Percentiles rank a stretch among this genome's conserved stretches.
Evolutionary conservation across 2,888 invertebrate genomes (phyloP).

Genomic region (Stenodema calcarata): DNA sequence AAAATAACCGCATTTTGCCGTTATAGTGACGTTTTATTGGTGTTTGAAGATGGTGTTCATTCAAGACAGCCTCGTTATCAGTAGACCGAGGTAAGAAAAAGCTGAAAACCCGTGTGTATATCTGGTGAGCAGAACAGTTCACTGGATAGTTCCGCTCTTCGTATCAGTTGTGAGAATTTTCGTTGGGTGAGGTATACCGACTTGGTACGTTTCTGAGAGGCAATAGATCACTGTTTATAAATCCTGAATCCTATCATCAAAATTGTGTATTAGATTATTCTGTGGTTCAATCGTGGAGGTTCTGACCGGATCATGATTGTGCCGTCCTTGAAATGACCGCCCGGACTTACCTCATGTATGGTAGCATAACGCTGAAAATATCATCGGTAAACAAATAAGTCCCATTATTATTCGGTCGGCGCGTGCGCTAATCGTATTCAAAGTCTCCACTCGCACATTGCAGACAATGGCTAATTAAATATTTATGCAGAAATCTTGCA

Average conservation of each 20-base stretch:
- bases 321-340: not conserved
- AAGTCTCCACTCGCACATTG: not conserved
- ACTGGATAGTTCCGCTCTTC: too few species aligned
- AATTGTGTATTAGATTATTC: too few species aligned
- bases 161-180: too few species aligned
- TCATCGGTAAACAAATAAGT: not conserved
- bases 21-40: not conserved
- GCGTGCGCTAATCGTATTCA: not conserved
- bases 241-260: too few species aligned
- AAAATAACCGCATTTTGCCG: not conserved
- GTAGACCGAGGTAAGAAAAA: conserved; percentile 9
- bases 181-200: too few species aligned
- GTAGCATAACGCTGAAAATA: not conserved
- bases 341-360: not conserved
- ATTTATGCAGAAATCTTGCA: not conserved
- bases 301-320: too few species aligned
- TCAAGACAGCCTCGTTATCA: not conserved
- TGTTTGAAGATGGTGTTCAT: conserved; percentile 29
- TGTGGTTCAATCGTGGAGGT: too few species aligned
- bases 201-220: too few species aligned
- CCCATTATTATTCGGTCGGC: not conserved
- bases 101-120: too few species aligned
- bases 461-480: conserved; percentile 17
- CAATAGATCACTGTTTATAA: too few species aligned
- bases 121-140: too few species aligned